Conservation (phyloP, 2,888 invertebrate species). For the Theristus sp. region DNA sequence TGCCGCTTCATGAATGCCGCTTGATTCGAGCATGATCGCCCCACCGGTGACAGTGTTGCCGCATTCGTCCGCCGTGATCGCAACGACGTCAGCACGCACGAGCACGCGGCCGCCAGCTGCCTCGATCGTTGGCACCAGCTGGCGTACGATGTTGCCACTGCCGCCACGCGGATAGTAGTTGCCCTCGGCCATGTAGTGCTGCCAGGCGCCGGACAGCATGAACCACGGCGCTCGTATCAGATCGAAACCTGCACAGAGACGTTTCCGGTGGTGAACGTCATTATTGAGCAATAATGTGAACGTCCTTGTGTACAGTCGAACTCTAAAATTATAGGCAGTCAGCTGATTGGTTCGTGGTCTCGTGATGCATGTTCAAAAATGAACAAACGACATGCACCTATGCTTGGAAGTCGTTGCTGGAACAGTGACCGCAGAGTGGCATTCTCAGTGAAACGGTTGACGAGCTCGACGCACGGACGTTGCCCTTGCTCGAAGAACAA, state of each 20-base stretch:
- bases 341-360: too few species aligned
- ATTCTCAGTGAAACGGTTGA: background rate
- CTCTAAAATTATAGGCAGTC: too few species aligned
- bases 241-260: background rate
- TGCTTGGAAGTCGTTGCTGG: background rate
- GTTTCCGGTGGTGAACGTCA: too few species aligned
- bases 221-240: background rate
- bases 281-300: too few species aligned
- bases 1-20: too few species aligned
- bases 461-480: background rate
- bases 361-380: too few species aligned
- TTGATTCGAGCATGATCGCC: too few species aligned
- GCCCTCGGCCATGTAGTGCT: background rate
- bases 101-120: slow-evolving; percentile 29
- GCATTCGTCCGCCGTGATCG: slow-evolving; percentile 2
- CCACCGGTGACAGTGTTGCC: too few species aligned
- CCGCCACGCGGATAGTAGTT: background rate
- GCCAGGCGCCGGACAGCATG: background rate
- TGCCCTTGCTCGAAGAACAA: background rate
- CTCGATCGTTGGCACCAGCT: slow-evolving; percentile 24
- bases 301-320: too few species aligned
- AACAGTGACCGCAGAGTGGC: background rate
- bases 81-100: slow-evolving; percentile 23
- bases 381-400: too few species aligned
- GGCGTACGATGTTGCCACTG: background rate